Base-by-base conservation (phyloP, 2,797 vertebrate species). In the Heteromormyrus szaboi region DNA sequence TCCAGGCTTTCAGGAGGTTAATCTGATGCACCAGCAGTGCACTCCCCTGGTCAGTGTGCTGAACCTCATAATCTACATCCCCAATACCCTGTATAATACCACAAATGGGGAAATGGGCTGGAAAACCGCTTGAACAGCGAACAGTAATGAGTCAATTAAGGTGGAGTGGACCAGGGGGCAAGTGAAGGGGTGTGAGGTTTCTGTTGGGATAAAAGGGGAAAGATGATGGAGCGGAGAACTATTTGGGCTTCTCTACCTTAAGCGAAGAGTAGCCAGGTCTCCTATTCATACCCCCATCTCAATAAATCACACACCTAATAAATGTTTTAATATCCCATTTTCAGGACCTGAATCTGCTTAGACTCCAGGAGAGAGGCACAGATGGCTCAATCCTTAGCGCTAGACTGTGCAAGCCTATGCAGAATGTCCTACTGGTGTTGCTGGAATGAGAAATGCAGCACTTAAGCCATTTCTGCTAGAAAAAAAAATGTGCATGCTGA, bases 271-370 rank as follows among this genome's bases (percentile, higher is more conserved):
- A 79, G 72, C 37, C 41, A 44, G 72, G 41, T 79, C 41, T 41
- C 37, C 17, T n/a, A 79, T 79, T 79, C 72, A 79, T 79, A 41
- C 33, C 37, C 7, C 41, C 14, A 17, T 44, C 72, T 44, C 37
- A 79, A 44, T 79, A 79, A 79, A 79, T 79, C 41, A 41, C 72
- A 79, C 14, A 44, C 41, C 41, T 41, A 44, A 79, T 79, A 79
- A 79, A 79, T 79, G 33, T 79, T 79, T 79, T 79, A 79, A 79
- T 79, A 79, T 79, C 14, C 72, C 72, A 44, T 79, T 79, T 79
- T 41, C 72, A 44, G 72, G 6, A 44, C 72, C 37, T 44, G 72
- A 79, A 79, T 41, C 72, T 79, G 72, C 72, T 79, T 79, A 79
- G 33, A 79, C 72, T 79, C 72, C 72, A 79, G 72, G 72, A 44